Evolutionary conservation across 2,113 vertebrate genomes (phyloP).

Genomic region (Pachyramphus minor): DNA sequence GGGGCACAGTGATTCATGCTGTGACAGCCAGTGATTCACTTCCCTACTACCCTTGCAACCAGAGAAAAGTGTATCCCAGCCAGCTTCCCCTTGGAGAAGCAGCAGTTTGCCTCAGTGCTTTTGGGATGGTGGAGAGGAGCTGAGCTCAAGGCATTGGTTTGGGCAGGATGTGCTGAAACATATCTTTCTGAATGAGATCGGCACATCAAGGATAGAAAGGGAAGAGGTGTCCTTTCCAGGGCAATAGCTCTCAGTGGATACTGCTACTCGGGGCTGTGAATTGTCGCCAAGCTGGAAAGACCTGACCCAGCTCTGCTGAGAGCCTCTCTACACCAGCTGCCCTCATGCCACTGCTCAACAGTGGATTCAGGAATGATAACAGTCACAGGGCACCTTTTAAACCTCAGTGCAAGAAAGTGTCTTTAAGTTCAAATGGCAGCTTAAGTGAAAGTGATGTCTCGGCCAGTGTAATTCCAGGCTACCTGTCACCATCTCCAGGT

Average conservation of each 20-base stretch:
- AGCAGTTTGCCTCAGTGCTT: fast-evolving
- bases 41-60: neutral
- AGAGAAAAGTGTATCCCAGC: neutral
- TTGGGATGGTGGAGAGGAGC: neutral
- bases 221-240: neutral
- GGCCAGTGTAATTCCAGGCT: neutral
- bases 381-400: neutral
- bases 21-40: neutral
- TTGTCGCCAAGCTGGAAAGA: neutral
- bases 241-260: neutral
- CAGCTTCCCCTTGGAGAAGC: neutral
- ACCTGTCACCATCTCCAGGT: neutral
- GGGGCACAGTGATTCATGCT: fast-evolving
- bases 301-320: neutral
- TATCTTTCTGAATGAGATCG: neutral
- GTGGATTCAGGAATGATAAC: neutral
- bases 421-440: neutral
- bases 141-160: neutral
- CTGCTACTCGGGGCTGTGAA: neutral
- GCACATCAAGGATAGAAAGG: neutral
- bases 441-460: neutral
- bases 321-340: neutral
- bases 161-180: neutral
- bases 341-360: fast-evolving
- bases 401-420: neutral